Evolutionary conservation across 2,888 invertebrate genomes (phyloP).

Genomic region (Acanthococcus lagerstroemiae): DNA sequence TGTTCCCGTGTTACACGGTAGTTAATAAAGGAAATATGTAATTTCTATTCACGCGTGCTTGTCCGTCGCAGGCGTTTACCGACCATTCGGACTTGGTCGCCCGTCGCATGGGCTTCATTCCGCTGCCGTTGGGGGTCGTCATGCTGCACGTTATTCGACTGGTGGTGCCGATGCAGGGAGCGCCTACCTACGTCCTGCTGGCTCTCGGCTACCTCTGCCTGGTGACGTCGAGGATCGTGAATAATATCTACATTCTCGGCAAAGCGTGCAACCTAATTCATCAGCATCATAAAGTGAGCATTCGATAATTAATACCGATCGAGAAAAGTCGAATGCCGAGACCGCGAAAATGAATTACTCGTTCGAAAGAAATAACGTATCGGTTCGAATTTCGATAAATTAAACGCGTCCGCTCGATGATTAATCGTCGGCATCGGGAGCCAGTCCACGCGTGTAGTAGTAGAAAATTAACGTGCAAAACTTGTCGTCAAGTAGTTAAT

Average conservation of each 20-base stretch:
- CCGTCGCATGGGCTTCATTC: constrained; percentile 95
- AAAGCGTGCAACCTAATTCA: constrained; percentile 80
- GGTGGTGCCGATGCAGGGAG: constrained; percentile 63
- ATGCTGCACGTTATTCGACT: constrained; percentile 78
- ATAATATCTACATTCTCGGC: constrained; percentile 81
- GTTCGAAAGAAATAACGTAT: background rate
- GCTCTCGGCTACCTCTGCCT: constrained; percentile 66
- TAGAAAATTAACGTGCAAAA: background rate
- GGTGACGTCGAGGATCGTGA: constrained; percentile 64
- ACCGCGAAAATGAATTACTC: too few relatives aligned
- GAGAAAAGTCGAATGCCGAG: too few relatives aligned
- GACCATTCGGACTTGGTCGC: constrained; percentile 96
- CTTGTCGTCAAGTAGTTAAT: background rate
- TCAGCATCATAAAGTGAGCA: constrained; percentile 46
- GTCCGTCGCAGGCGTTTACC: constrained; percentile 60
- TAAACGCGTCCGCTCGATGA: background rate
- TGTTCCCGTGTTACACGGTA: too few relatives aligned
- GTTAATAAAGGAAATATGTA: too few relatives aligned
- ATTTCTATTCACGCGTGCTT: background rate
- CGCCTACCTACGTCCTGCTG: constrained; percentile 57
- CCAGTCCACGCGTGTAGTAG: background rate
- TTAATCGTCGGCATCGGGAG: background rate
- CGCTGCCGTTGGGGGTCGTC: constrained; percentile 87
- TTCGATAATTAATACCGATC: background rate
- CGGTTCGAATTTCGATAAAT: background rate